Percentiles rank a stretch among this genome's conserved stretches.
Evolutionary conservation across 2,113 vertebrate genomes (phyloP).

Genomic region (Anser cygnoides): DNA sequence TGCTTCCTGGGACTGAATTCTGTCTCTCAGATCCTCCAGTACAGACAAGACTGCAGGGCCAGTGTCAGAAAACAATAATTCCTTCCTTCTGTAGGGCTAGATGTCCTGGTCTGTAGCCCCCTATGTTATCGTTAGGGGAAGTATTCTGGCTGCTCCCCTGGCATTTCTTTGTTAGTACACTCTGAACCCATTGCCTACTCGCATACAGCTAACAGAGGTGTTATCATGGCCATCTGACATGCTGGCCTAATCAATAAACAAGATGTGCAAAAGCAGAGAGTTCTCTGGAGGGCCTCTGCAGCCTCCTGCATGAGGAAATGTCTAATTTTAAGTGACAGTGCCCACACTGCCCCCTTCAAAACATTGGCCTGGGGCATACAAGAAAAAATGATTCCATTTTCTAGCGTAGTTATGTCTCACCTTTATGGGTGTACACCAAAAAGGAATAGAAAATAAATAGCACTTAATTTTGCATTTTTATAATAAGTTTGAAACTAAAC

Average conservation of each 20-base stretch:
- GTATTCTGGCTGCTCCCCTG: not conserved
- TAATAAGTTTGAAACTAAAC: constrained; percentile 81
- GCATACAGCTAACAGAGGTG: not conserved
- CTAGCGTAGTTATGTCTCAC: constrained; percentile 65
- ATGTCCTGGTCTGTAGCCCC: not conserved
- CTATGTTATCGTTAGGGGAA: not conserved
- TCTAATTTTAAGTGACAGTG: constrained; percentile 38
- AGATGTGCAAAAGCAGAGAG: not conserved
- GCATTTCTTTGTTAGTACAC: not conserved
- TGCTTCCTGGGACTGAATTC: not conserved
- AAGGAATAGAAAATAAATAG: constrained; percentile 73
- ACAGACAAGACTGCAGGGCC: not conserved
- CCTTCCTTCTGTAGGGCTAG: not conserved
- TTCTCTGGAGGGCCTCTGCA: not conserved
- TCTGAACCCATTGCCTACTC: not conserved
- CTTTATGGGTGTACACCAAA: constrained; percentile 68
- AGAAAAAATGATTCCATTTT: constrained; percentile 62
- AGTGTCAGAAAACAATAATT: not conserved
- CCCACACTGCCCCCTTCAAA: constrained; percentile 4
- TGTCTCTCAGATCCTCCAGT: not conserved
- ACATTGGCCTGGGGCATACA: constrained; percentile 5
- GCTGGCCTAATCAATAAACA: constrained; percentile 22
- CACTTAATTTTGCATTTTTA: constrained; percentile 80
- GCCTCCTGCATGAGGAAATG: not conserved
- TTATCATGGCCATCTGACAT: not conserved